A percentile compares a stretch with the other conserved stretches of the same genome.
These are phyloP conservation scores for Oreonectes daqikongensis DNA, from an alignment of 2,797 vertebrate genomes.

Conservation along the genomic window DNA sequence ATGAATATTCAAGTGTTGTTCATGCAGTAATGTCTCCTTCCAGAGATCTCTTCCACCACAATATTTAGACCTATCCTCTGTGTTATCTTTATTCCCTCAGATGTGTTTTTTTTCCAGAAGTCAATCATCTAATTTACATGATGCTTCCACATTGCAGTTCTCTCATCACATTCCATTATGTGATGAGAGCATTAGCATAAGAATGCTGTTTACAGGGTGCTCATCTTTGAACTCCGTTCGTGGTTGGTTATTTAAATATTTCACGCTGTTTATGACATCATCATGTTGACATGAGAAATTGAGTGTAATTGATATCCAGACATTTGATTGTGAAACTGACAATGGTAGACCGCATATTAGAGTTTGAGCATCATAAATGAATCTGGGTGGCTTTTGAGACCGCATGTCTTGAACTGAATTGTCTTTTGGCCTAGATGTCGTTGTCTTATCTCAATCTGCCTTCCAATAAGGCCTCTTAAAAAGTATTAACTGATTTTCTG, in stretches of 20 bases:
- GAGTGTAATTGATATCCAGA: background rate
- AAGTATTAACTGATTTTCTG: slow-evolving; percentile 29
- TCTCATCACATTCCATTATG: background rate
- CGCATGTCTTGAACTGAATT: slow-evolving; percentile 4
- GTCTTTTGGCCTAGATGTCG: background rate
- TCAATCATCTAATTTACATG: background rate
- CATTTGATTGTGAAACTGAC: background rate
- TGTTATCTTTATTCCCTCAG: background rate
- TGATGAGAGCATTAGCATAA: slow-evolving; percentile 43
- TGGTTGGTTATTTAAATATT: background rate
- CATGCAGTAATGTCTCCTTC: background rate
- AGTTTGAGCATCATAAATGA: background rate
- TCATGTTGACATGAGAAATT: slow-evolving; percentile 2
- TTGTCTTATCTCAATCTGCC: slow-evolving; percentile 20
- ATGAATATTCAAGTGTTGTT: background rate
- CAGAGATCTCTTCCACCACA: background rate
- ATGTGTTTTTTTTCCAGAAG: background rate
- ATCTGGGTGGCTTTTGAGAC: background rate
- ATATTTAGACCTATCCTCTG: background rate
- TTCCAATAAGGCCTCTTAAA: slow-evolving; percentile 15
- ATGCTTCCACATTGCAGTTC: slow-evolving; percentile 5
- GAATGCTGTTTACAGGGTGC: background rate
- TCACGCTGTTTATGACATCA: background rate
- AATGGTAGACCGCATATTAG: background rate
- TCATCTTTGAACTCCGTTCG: slow-evolving; percentile 23